Evolutionary conservation across 1,140 invertebrate genomes (phyloP).

Genomic region (Drosophila funebris): DNA sequence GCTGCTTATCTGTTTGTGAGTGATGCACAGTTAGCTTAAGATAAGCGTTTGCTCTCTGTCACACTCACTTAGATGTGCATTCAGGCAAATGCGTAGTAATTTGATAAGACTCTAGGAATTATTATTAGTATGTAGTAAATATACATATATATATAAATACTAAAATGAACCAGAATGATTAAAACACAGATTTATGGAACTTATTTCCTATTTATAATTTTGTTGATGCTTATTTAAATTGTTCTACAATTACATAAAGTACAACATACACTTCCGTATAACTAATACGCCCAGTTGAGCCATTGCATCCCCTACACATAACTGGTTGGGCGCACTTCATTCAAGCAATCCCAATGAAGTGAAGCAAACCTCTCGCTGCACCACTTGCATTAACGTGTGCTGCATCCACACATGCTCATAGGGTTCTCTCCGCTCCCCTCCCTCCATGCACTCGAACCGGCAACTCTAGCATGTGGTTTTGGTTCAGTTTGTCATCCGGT

Average conservation of each 20-base stretch:
- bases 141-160: too few relatives aligned
- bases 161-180: too few relatives aligned
- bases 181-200: too few relatives aligned
- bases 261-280: not conserved
- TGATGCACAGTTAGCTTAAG: conserved; percentile 1
- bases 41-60: conserved; percentile 4
- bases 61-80: not conserved
- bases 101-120: conserved; percentile 4
- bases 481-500: conserved; percentile 5
- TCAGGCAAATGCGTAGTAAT: conserved; percentile 3
- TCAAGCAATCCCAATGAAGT: conserved; percentile 29
- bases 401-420: not conserved
- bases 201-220: too few relatives aligned
- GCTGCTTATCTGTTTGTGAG: not conserved
- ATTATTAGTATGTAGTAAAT: not conserved
- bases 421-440: not conserved
- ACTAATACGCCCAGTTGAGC: not conserved
- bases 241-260: too few relatives aligned
- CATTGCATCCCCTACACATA: conserved; percentile 20
- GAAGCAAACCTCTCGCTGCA: conserved; percentile 4
- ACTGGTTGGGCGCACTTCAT: conserved; percentile 34
- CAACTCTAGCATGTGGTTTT: not conserved
- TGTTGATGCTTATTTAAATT: too few relatives aligned
- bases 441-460: too few relatives aligned
- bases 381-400: conserved; percentile 19